These are phyloP conservation scores for Drosophila buzzatii DNA, from an alignment of 2,888 invertebrate species.

Conservation along the genomic window DNA sequence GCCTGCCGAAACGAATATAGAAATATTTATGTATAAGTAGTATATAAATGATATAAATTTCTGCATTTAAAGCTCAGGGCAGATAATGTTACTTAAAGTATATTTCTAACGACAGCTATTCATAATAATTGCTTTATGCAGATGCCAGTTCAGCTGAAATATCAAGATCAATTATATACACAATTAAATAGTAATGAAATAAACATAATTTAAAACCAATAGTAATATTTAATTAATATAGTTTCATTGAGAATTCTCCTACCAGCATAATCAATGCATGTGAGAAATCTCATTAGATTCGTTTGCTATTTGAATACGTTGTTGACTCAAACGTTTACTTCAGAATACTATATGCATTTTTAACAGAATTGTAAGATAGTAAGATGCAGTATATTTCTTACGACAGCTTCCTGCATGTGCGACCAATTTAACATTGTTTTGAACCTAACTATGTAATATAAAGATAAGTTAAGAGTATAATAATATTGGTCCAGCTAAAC, in stretches of 20 bases:
- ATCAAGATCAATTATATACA: neutral
- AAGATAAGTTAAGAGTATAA: slow-evolving; percentile 2
- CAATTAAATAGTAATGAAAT: neutral
- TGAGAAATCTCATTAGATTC: neutral
- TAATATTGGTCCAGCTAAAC: neutral
- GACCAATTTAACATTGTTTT: neutral
- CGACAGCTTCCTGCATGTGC: neutral
- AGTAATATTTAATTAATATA: too few relatives aligned
- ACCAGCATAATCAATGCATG: neutral
- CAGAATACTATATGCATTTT: neutral
- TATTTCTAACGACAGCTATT: neutral
- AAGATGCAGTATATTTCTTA: neutral
- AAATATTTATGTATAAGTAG: neutral
- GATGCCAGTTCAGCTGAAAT: neutral
- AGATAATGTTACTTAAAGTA: neutral
- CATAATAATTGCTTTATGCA: neutral
- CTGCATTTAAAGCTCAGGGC: neutral
- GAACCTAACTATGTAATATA: neutral
- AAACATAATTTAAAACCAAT: too few relatives aligned
- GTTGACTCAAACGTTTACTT: neutral
- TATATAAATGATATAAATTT: neutral
- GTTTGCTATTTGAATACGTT: neutral
- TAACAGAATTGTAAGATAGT: neutral
- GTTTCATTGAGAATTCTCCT: neutral
- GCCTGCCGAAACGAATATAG: slow-evolving; percentile 36